Evolutionary conservation across 2,113 vertebrate species (phyloP), one percentile per base, ranked within the genome.

Genomic region (Mugil cephalus): DNA sequence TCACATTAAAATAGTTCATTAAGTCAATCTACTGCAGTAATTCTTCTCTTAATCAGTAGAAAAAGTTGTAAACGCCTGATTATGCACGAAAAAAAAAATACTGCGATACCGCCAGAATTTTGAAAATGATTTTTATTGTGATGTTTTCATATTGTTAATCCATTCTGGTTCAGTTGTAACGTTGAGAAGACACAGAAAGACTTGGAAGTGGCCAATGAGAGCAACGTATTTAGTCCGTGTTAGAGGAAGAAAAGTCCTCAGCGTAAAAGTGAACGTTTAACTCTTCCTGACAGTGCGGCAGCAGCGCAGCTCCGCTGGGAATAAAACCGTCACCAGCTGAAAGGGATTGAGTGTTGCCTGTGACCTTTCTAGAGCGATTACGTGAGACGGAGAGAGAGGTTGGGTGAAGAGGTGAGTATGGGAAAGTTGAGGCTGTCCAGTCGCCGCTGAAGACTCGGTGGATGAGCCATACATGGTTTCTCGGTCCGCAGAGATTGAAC

Each of bases 341-440:
- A 48, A 53, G 77, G 86, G 84, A 79, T 88, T 80, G 84, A 68
- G 77, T 90, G 75, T 89, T 89, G 64, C 71, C 54, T 46, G 21
- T 86, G 90, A 90, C 90, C 88, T 91, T 91, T 87, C 19, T 40
- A 10, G 21, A 52, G 61, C 5, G 59, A 61, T 80, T 52, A 19
- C 30, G 81, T 46, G 30, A 12, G 42, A 54, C 58, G 19, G 64
- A 3, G 45, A 14, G 47, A 30, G 2, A 12, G 19, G n/a, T 19
- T 21, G 43, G 56, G 53, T 6, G 15, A 13, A 24, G 38, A 8
- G 53, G 69, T 15, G 35, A 42, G 9, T 13, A 62, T 56, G 55
- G 67, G 75, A 62, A 55, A 72, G 69, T 42, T 21, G 18, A 72
- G 21, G 21, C 71, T 66, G 34, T 63, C 10, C 36, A 7, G 47